A percentile compares a stretch with the other conserved stretches of the same genome.
Conservation (phyloP, 2,888 invertebrate genomes). For the Mactromeris polynyma region DNA sequence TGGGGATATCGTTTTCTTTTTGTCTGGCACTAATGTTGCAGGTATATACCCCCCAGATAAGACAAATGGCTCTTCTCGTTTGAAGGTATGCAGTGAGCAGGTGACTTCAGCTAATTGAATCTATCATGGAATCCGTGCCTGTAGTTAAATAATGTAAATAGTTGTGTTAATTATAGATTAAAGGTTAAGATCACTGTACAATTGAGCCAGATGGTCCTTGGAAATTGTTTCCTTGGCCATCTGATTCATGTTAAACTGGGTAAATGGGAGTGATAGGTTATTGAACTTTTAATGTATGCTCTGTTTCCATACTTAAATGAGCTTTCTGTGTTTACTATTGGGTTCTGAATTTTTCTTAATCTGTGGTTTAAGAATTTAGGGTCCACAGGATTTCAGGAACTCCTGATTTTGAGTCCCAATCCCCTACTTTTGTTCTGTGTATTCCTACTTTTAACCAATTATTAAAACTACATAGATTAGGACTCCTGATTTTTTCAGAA, state of each 20-base stretch:
- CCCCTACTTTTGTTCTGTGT: too few species aligned
- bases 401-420: too few species aligned
- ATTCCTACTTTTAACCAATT: too few species aligned
- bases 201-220: background rate
- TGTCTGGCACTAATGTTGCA: background rate
- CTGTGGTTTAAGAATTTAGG: too few species aligned
- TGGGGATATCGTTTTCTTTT: background rate
- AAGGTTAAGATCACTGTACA: background rate
- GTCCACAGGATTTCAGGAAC: too few species aligned
- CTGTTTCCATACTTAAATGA: too few species aligned
- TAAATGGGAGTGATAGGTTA: background rate
- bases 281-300: background rate
- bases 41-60: background rate
- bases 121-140: background rate
- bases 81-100: background rate
- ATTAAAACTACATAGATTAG: too few species aligned
- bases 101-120: slow-evolving; percentile 7
- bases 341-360: too few species aligned
- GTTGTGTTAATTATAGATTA: slow-evolving; percentile 3
- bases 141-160: slow-evolving; percentile 18
- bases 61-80: background rate
- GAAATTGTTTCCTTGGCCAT: background rate
- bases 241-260: background rate
- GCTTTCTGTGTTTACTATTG: too few species aligned
- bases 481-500: too few species aligned